Base-by-base conservation (phyloP, 1,140 invertebrate species). In the Achatina immaculata region DNA sequence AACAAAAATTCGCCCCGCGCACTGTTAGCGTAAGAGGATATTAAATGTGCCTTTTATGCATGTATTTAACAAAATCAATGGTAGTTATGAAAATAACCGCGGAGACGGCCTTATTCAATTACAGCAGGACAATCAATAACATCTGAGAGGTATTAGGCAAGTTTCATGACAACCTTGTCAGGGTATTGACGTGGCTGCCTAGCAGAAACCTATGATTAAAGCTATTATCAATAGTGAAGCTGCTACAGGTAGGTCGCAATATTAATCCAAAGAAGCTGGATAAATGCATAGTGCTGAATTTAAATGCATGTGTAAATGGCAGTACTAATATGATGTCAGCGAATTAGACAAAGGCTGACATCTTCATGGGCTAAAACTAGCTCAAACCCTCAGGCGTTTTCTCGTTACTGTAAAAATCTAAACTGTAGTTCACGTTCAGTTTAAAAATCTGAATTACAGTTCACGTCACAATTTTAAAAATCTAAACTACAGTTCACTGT, bases 1-100 rank as follows among this genome's bases (percentile, higher is more conserved):
- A 2, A 2, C 19, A 14, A 24, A n/a, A 31, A 3, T 34, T 31
- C 3, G 3, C 28, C 9, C 16, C 58, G 31, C 16, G n/a, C 28
- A 62, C 28, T 31, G 28, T 34, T 62, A 62, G 28, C 16, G 28
- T 31, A 62, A 62, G 58, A 28, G 58, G 58, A 62, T 62, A 62
- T 62, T 62, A 62, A 62, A 62, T 62, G n/a, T 34, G 28, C n/a
- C 58, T 62, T 62, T 62, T 62, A 62, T 62, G 31, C 28, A 11
- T 31, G 58, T 16, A 31, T 62, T 62, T 62, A 62, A 62, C 58
- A 31, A 7, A 34, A 62, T 62, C 58, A 19, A 62, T 62, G 58
- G 1, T 34, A 62, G 58, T 62, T 62, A 62, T 62, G 58, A 34
- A 28, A 62, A 62, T 62, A 34, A 62, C 31, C 58, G 4, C 58